Evolutionary conservation across 2,888 invertebrate genomes (phyloP).

Genomic region (Junonia oenone): DNA sequence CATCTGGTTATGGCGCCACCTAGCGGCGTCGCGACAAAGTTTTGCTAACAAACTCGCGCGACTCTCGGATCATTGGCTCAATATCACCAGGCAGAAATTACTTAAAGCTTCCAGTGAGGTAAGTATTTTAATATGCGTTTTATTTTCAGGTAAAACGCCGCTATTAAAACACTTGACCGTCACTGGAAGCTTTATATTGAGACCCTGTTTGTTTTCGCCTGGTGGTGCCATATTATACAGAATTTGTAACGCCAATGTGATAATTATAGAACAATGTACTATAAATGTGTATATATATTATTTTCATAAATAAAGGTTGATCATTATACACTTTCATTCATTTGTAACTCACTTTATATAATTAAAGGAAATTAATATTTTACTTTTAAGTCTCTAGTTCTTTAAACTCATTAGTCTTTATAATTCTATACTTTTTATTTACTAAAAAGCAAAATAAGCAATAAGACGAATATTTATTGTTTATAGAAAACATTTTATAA

Average conservation of each 20-base stretch:
- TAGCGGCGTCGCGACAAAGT: not conserved
- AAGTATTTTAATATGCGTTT: not conserved
- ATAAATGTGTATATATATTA: not conserved
- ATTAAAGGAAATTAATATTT: no score
- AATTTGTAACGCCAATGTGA: constrained; percentile 7
- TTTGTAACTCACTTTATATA: no score
- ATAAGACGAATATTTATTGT: no score
- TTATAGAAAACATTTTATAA: no score
- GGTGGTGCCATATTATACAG: not conserved
- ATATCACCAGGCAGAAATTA: not conserved
- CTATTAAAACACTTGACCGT: not conserved
- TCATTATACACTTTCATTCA: no score
- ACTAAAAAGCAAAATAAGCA: no score
- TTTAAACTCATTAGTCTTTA: no score
- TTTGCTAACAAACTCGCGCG: not conserved
- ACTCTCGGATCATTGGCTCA: not conserved
- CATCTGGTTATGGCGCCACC: no score
- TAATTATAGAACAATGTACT: no score
- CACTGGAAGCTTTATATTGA: not conserved
- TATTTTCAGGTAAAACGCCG: not conserved
- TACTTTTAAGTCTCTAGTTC: no score
- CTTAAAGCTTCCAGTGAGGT: not conserved
- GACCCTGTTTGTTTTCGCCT: constrained; percentile 10
- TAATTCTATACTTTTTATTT: no score
- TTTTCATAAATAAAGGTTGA: no score